Percentiles rank a stretch among this genome's conserved stretches.
phyloP scores from a whole-genome alignment of 2,113 vertebrate species.

The Callospermophilus lateralis region DNA sequence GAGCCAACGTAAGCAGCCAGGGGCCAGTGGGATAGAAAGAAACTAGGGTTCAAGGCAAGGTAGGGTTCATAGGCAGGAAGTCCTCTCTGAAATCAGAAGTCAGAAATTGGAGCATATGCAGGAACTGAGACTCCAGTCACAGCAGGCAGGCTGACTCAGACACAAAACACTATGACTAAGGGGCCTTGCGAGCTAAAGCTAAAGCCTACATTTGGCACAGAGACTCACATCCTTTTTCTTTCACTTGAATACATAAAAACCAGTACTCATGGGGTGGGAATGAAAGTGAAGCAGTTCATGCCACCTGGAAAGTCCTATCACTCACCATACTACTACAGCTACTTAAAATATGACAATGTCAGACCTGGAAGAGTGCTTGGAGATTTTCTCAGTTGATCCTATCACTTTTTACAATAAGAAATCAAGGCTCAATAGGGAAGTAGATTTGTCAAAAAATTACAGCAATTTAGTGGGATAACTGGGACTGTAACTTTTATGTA shows the following conservation, averaged over 20 bases:
- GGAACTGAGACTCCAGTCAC: slow-evolving; percentile 7
- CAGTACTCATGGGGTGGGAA: neutral
- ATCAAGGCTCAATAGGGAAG: neutral
- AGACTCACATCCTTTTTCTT: neutral
- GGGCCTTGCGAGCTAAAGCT: neutral
- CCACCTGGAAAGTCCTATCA: neutral
- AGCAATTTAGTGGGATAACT: neutral
- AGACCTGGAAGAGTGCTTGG: neutral
- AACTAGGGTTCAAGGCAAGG: slow-evolving; percentile 60
- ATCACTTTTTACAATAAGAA: slow-evolving; percentile 10
- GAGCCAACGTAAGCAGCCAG: slow-evolving; percentile 69
- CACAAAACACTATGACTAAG: neutral
- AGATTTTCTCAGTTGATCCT: neutral
- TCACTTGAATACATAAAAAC: slow-evolving; percentile 27
- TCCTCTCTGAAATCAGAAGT: slow-evolving; percentile 31
- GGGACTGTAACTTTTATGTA: neutral
- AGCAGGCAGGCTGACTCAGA: neutral
- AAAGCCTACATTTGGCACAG: neutral
- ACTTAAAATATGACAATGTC: neutral
- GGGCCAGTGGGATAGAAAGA: slow-evolving; percentile 7
- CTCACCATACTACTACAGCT: neutral
- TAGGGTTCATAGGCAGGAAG: slow-evolving; percentile 45
- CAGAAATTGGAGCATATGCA: slow-evolving; percentile 28
- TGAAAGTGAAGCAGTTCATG: neutral
- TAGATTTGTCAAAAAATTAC: neutral